Evolutionary conservation across 1,140 invertebrate species (phyloP).

Genomic region (Drosophila tsacasi): DNA sequence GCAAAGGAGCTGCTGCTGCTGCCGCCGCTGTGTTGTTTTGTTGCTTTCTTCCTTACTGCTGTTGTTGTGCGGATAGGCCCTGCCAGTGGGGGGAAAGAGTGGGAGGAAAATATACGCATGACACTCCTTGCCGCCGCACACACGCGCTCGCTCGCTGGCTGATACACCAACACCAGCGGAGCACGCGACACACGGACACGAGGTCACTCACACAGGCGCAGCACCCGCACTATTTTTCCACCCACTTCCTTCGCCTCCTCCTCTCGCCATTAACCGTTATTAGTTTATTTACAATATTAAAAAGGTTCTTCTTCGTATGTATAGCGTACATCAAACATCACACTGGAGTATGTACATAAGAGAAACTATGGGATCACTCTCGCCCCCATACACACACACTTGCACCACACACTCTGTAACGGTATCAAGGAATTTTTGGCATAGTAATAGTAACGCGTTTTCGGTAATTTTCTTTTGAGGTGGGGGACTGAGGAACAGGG

Average conservation of each 20-base stretch:
- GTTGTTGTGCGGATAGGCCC: slow-evolving; percentile 54
- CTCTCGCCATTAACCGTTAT: slow-evolving; percentile 62
- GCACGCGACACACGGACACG: slow-evolving; percentile 75
- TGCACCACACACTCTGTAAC: background rate
- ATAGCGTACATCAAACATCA: slow-evolving; percentile 48
- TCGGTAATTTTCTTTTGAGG: slow-evolving; percentile 33
- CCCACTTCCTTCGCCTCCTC: slow-evolving; percentile 8
- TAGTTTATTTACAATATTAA: slow-evolving; percentile 73
- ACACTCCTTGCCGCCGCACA: slow-evolving; percentile 78
- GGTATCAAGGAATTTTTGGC: slow-evolving; percentile 53
- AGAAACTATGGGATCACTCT: slow-evolving; percentile 16
- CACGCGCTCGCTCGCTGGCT: slow-evolving; percentile 37
- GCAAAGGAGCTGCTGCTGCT: slow-evolving; percentile 65
- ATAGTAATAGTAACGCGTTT: slow-evolving; percentile 67
- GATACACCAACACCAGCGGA: slow-evolving; percentile 43
- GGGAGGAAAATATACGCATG: slow-evolving; percentile 76
- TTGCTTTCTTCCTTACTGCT: slow-evolving; percentile 38
- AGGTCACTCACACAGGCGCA: slow-evolving; percentile 74
- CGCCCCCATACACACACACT: slow-evolving; percentile 11
- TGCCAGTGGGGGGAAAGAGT: slow-evolving; percentile 25
- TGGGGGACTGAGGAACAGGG: background rate
- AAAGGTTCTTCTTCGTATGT: slow-evolving; percentile 48
- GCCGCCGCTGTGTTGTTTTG: slow-evolving; percentile 23
- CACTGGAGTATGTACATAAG: slow-evolving; percentile 30
- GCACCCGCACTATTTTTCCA: slow-evolving; percentile 34